Conservation (phyloP, 1,140 invertebrate genomes). For the Eueides isabella region DNA sequence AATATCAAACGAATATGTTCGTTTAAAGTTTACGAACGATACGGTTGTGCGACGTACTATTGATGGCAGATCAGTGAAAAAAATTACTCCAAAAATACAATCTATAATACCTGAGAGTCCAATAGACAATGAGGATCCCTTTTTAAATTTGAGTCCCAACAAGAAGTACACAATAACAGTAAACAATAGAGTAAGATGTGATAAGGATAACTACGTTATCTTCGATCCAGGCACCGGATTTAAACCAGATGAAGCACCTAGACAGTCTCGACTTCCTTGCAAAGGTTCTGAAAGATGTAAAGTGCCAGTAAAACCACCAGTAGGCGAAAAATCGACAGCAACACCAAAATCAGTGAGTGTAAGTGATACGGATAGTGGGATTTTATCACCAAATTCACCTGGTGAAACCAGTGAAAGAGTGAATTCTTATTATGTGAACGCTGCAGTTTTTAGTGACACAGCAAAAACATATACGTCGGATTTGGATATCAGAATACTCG, state of each 20-base stretch:
- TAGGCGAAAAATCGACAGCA: conserved; percentile 55
- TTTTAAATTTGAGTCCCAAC: conserved; percentile 77
- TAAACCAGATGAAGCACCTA: conserved; percentile 51
- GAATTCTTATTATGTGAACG: conserved; percentile 69
- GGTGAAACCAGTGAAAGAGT: conserved; percentile 66
- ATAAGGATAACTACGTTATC: conserved; percentile 81
- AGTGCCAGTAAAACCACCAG: conserved; percentile 64
- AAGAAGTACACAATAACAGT: conserved; percentile 81
- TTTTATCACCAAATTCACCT: conserved; percentile 83
- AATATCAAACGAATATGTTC: conserved; percentile 78
- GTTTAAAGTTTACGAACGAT: conserved; percentile 72
- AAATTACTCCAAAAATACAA: conserved; percentile 76
- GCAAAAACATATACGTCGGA: conserved; percentile 61
- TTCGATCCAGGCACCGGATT: conserved; percentile 79
- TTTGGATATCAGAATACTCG: conserved; percentile 68
- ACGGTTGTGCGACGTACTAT: conserved; percentile 69
- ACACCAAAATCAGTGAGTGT: conserved; percentile 65
- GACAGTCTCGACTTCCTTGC: conserved; percentile 50
- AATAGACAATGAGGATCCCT: conserved; percentile 75
- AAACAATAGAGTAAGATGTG: conserved; percentile 78
- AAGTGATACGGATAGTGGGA: conserved; percentile 84
- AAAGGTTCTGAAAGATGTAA: conserved; percentile 62
- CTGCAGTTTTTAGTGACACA: conserved; percentile 64
- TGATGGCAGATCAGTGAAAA: conserved; percentile 71
- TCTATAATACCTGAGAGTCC: conserved; percentile 80